Base-by-base conservation (phyloP, 2,797 vertebrate genomes). In the Picus viridis region DNA sequence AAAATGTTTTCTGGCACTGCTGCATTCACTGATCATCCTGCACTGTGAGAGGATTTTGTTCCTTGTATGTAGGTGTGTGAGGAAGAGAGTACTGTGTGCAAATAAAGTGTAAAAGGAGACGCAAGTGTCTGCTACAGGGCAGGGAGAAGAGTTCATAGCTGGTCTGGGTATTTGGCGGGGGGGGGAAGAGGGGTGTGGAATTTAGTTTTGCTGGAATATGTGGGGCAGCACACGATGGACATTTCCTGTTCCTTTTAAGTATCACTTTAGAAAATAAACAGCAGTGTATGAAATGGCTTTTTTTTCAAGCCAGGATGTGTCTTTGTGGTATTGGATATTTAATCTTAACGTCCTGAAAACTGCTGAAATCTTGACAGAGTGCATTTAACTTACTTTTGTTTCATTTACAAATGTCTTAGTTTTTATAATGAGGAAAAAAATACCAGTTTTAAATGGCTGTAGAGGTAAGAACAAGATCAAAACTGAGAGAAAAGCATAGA, bases 81-180 rank as follows among this genome's bases (percentile, higher is more conserved):
- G 89, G 53, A 70, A 59, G 34, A 72, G 36, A 39, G 16, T 36
- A 58, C 65, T 59, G 58, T 72, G 56, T 4, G 12, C 83, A 72
- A 92, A 45, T 78, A 75, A 88, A 70, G 57, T 70, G 53, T 94
- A 88, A 96, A 90, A 93, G 73, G 69, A 94, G 87, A 86, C 1
- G 0, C 22, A 23, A 83, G 22, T 61, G 16, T 78, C 70, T 92
- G 57, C 65, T 89, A 51, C 83, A 93, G 89, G 89, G 80, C 89
- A 93, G 54, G 83, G 68, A 89, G 83, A 51, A 70, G 80, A 82
- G 57, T 67, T 85, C 45, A 19, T 85, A 59, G 74, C 80, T 83
- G 67, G 53, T 79, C 77, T 81, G 68, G 53, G 54, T 95, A 32
- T 64, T 83, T 81, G 53, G 47, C 8, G 0, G 19, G 8, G 16